phyloP scores from a whole-genome alignment of 30 jellyfish, hydroid and myxozoan species.

The Nemopilema nomurai region DNA sequence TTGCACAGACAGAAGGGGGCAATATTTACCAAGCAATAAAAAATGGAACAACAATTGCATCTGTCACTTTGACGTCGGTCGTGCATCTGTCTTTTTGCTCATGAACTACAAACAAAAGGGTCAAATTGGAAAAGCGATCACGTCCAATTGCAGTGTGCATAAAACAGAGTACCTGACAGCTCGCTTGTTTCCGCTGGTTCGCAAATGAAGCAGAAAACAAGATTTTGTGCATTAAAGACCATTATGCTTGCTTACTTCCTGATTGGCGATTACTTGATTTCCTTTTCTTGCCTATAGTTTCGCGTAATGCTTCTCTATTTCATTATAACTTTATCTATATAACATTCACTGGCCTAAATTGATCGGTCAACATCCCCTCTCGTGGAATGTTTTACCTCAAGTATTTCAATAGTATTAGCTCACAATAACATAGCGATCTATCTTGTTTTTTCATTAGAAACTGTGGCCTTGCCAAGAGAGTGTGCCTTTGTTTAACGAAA shows the following conservation, averaged over 20 bases:
- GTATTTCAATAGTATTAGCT: neutral
- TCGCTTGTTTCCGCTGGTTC: neutral
- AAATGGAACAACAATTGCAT: neutral
- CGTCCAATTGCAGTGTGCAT: neutral
- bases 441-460: neutral
- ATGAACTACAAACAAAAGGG: neutral
- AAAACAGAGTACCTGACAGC: neutral
- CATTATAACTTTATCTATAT: neutral
- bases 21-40: neutral
- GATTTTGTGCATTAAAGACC: neutral
- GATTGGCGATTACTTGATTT: conserved; percentile 15
- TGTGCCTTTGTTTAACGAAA: neutral
- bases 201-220: conserved; percentile 22
- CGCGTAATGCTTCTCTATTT: neutral
- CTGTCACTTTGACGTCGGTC: neutral
- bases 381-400: neutral
- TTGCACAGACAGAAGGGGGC: neutral
- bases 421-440: neutral
- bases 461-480: neutral
- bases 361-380: neutral
- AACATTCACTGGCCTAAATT: neutral
- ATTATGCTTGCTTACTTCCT: conserved; percentile 19
- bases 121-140: neutral
- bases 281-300: neutral
- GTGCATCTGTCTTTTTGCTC: neutral